Conservation (phyloP, 2,797 vertebrate species). For the Cirrhinus molitorella region DNA sequence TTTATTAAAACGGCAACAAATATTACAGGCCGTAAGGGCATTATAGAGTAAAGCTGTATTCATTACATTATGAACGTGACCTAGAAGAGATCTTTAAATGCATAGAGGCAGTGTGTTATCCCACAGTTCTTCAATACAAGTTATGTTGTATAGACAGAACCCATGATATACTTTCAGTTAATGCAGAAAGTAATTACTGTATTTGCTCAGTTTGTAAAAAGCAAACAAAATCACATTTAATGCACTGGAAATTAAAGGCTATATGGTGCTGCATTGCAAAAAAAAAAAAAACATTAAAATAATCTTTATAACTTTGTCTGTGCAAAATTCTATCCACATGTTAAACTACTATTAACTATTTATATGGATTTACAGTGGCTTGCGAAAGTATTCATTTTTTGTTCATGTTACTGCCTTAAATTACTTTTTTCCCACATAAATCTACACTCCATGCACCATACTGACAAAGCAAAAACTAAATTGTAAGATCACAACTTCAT, state of each 20-base stretch:
- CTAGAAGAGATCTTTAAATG: background rate
- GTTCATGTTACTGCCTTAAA: no score
- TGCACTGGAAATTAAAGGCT: background rate
- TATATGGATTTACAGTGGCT: background rate
- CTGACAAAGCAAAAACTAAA: no score
- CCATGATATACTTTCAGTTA: background rate
- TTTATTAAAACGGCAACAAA: background rate
- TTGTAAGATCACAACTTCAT: no score
- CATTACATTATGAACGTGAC: background rate
- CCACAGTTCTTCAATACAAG: background rate
- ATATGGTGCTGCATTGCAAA: background rate
- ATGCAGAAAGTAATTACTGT: background rate
- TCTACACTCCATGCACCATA: no score
- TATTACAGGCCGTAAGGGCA: background rate
- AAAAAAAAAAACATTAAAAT: background rate
- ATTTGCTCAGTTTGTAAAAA: background rate
- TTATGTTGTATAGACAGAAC: background rate
- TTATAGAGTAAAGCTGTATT: background rate
- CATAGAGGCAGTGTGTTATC: background rate
- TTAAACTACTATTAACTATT: background rate
- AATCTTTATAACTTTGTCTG: background rate
- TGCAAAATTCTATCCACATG: background rate
- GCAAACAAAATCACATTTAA: background rate
- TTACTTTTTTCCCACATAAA: no score
- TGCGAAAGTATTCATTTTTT: no score